Base-by-base conservation (phyloP, 2,797 vertebrate genomes). In the Schizothorax lantsangensis region DNA sequence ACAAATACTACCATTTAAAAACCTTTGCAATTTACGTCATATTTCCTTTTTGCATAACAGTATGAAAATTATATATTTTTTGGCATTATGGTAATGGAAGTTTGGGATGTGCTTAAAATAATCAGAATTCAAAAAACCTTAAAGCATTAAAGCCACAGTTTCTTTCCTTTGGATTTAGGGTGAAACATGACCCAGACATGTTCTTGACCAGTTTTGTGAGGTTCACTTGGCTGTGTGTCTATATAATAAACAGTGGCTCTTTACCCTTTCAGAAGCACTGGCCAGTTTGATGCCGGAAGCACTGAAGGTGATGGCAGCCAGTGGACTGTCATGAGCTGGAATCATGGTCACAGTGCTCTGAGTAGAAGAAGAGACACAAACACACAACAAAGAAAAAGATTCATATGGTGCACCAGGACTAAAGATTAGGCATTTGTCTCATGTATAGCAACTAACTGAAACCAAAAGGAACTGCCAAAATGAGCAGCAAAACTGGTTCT, bases 261-360 rank as follows among this genome's bases (percentile, higher is more conserved):
- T 91, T 91, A 98, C 98, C 94, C 97, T 97, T 93, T 97, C 97
- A 0, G 98, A 99, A 19, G 97, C 97, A 1, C 97, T 98, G 75
- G 97, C 97, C 19, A 99, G 93, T 92, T 96, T 98, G 71, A 96
- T 97, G 90, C 97, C 97, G 0, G 95, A 94, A 83, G 96, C 92
- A 71, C 96, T 98, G 94, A 99, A 99, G 92, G 96, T 64, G 17
- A 99, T 93, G 84, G 97, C 98, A 15, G 97, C 98, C 90, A 99
- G 94, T 0, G 96, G 95, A 52, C 97, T 97, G 0, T 99, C 97
- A 0, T 99, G 98, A 89, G 98, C 98, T 43, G 97, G 95, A 9
- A 99, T 96, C 49, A 95, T 94, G 45, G 96, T 96, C 86, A 97
- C 93, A 0, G 95, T 94, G 93, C 94, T 97, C 98, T 99, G 95